Conservation (phyloP, 2,888 invertebrate species). For the Oscheius sp. region DNA sequence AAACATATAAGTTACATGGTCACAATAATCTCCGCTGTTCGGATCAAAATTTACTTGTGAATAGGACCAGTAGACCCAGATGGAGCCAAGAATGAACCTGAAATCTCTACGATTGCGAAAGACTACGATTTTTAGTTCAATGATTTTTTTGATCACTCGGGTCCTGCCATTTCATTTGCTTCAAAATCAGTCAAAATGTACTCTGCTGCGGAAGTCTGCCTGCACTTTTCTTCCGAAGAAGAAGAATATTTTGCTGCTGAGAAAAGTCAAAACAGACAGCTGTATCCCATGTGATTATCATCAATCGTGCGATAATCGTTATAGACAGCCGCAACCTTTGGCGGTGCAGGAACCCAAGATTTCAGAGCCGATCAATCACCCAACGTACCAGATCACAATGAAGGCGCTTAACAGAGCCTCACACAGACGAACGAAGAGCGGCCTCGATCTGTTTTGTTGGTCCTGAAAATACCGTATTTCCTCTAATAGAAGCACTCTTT, state of each 20-base stretch:
- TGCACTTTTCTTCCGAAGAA: no score
- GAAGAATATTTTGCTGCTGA: no score
- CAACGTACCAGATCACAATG: constrained; percentile 34
- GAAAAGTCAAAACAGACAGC: no score
- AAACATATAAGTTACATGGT: constrained; percentile 18
- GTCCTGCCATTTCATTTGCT: no score
- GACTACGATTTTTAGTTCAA: neutral
- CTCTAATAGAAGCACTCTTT: no score
- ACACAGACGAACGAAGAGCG: constrained; percentile 21
- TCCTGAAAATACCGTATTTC: constrained; percentile 6
- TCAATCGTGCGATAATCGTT: constrained; percentile 25
- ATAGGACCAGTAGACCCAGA: constrained; percentile 41
- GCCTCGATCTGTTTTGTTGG: constrained; percentile 17
- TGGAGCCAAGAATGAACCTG: constrained; percentile 44
- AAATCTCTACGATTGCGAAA: constrained; percentile 8
- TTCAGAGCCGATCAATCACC: neutral
- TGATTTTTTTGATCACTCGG: no score
- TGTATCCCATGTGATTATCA: no score
- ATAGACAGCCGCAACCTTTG: constrained; percentile 18
- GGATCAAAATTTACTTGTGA: constrained; percentile 4
- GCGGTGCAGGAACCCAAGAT: neutral
- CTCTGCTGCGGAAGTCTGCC: constrained; percentile 15
- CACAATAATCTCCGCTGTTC: constrained; percentile 5
- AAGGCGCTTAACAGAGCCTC: constrained; percentile 27
- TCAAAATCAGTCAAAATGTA: neutral